Conservation (phyloP, 2,797 vertebrate species). For the Brotula barbata region DNA sequence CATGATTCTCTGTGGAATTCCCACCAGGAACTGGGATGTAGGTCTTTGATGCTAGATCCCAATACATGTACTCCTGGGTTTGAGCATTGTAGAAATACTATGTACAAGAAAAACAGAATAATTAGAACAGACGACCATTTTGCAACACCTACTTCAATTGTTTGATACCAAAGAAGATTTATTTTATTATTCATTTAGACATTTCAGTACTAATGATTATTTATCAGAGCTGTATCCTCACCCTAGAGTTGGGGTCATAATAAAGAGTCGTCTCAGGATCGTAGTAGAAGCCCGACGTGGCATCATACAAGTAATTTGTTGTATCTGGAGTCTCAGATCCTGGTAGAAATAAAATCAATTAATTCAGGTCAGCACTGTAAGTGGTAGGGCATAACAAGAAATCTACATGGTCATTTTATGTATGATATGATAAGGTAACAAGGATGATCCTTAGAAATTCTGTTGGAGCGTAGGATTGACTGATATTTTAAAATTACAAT, state of each 20-base stretch:
- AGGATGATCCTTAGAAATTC: too few species aligned
- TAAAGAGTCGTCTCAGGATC: slow-evolving; percentile 94
- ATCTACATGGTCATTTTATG: too few species aligned
- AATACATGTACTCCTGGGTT: slow-evolving; percentile 84
- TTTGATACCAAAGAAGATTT: not conserved
- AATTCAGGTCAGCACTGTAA: too few species aligned
- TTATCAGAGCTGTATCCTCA: slow-evolving; percentile 63
- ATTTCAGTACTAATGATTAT: too few species aligned
- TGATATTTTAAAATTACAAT: not conserved
- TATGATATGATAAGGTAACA: too few species aligned
- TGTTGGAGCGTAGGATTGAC: too few species aligned
- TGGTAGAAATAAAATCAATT: slow-evolving; percentile 26
- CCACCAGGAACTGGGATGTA: slow-evolving; percentile 81
- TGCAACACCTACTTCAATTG: not conserved
- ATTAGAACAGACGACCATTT: not conserved
- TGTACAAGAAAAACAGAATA: slow-evolving; percentile 2
- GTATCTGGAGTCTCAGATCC: slow-evolving; percentile 86
- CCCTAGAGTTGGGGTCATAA: slow-evolving; percentile 93
- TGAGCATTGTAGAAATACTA: slow-evolving; percentile 86
- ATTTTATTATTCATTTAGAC: not conserved
- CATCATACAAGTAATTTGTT: slow-evolving; percentile 91
- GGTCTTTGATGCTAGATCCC: slow-evolving; percentile 77
- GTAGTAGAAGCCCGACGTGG: slow-evolving; percentile 95
- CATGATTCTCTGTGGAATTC: slow-evolving; percentile 61
- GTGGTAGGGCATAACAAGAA: too few species aligned